Evolutionary conservation across 1,140 invertebrate genomes (phyloP), one percentile per base, ranked within the genome.

Genomic region (Pseudomyrmex cubaensis): DNA sequence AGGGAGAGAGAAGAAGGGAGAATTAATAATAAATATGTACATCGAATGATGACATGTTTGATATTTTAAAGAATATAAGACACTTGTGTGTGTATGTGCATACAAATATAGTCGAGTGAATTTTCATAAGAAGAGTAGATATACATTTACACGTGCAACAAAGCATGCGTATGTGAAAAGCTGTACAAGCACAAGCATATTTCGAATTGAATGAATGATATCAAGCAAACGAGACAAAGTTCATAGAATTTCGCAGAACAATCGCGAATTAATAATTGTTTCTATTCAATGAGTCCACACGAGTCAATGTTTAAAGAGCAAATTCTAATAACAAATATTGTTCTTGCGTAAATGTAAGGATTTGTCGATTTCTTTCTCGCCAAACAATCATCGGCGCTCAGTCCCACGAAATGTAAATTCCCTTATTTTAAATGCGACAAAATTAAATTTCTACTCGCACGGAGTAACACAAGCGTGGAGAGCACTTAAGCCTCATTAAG

Each of bases 401-500:
- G 4, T 0, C 1, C 0, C 44, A 15, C 44, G 22, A 78, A 67
- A 69, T 57, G 12, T 67, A 78, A 78, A 57, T 46, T 20, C 9
- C 25, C 12, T 46, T 4, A 4, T 50, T 46, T 46, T 46, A 69
- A 66, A 8, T n/a, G 22, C 20, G 22, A 50, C n/a, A n/a, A 70
- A 78, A 70, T 57, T 25, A 78, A 9, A 59, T 78, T 78, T 57
- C 13, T 20, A 4, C 15, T 13, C 52, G 48, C 48, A 76, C 8
- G 13, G 0, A 77, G 35, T 50, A 63, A n/a, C 15, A 15, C 22
- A 25, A 75, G 20, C 64, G 54, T 48, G 64, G 52, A 69, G 35
- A 78, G 35, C 75, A 78, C 64, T 59, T 78, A 57, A 70, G 52
- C 5, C 64, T 78, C 15, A 78, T 78, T 70, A 57, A 70, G 10